A percentile compares a stretch with the other conserved stretches of the same genome.
phyloP scores from a whole-genome alignment of 2,113 vertebrate genomes.

The Baryphthengus martii region DNA sequence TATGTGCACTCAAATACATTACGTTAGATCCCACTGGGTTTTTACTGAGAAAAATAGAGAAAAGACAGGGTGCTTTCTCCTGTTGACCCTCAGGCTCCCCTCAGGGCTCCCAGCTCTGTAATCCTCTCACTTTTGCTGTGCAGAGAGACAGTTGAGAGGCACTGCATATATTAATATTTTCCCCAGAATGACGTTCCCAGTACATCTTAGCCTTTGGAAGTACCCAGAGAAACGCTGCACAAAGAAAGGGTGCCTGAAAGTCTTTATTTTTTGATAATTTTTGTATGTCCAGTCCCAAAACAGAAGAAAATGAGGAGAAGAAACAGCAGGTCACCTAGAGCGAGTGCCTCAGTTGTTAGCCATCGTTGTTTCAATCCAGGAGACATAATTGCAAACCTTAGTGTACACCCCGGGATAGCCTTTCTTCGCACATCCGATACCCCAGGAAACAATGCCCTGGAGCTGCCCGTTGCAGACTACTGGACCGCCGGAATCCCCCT shows the following conservation, averaged over 20 bases:
- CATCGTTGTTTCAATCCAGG: slow-evolving; percentile 76
- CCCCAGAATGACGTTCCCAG: not conserved
- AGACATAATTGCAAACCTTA: slow-evolving; percentile 80
- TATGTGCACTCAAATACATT: too few relatives aligned
- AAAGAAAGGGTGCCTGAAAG: not conserved
- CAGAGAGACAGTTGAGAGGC: not conserved
- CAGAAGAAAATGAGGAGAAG: not conserved
- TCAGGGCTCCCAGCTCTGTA: too few relatives aligned
- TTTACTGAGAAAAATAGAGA: too few relatives aligned
- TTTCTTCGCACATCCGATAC: slow-evolving; percentile 77
- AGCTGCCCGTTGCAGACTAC: slow-evolving; percentile 76
- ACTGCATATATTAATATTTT: not conserved
- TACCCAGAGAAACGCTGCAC: not conserved
- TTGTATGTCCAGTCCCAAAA: not conserved
- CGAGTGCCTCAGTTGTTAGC: slow-evolving; percentile 39
- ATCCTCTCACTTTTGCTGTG: too few relatives aligned
- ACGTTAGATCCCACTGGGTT: too few relatives aligned
- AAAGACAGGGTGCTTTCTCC: too few relatives aligned
- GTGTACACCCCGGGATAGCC: slow-evolving; percentile 82
- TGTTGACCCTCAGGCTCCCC: too few relatives aligned
- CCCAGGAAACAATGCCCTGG: slow-evolving; percentile 88
- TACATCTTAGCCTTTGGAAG: not conserved
- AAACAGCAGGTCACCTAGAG: not conserved
- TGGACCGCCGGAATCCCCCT: slow-evolving; percentile 86
- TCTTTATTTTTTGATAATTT: not conserved